Conservation (phyloP, 1,140 invertebrate species). For the Gryon sp. region DNA sequence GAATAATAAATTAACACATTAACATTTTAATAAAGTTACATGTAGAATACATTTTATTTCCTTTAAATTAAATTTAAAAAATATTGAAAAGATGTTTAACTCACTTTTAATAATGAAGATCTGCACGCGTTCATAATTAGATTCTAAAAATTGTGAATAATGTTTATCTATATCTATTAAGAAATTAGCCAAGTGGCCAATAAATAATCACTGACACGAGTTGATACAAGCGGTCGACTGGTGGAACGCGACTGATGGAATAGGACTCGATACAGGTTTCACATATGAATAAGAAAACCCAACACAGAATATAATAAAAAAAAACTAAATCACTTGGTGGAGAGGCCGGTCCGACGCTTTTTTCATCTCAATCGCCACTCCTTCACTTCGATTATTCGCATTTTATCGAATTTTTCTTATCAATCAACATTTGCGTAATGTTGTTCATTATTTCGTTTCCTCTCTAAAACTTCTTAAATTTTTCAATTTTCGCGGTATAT, state of each 20-base stretch:
- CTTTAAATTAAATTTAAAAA: too few species aligned
- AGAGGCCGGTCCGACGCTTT: slow-evolving; percentile 16
- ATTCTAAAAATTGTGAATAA: background rate
- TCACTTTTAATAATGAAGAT: too few species aligned
- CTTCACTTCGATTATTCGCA: slow-evolving; percentile 20
- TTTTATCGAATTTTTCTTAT: slow-evolving; percentile 58
- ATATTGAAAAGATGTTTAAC: too few species aligned
- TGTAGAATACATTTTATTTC: too few species aligned
- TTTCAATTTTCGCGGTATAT: too few species aligned
- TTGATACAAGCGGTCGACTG: slow-evolving; percentile 38
- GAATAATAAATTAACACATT: too few species aligned
- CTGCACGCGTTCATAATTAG: too few species aligned
- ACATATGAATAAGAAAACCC: slow-evolving; percentile 53
- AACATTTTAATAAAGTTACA: too few species aligned
- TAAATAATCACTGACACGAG: background rate
- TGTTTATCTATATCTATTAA: background rate
- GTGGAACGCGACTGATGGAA: slow-evolving; percentile 34
- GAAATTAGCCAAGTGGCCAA: slow-evolving; percentile 7
- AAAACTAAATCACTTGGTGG: slow-evolving; percentile 40
- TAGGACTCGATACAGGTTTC: slow-evolving; percentile 56
- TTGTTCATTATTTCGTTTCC: slow-evolving; percentile 7
- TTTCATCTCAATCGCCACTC: slow-evolving; percentile 31
- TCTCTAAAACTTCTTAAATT: background rate
- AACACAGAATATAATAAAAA: too few species aligned
- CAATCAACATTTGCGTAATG: slow-evolving; percentile 45